Evolutionary conservation across 2,113 vertebrate species (phyloP), one percentile per base, ranked within the genome.

Genomic region (Rafetus swinhoei): DNA sequence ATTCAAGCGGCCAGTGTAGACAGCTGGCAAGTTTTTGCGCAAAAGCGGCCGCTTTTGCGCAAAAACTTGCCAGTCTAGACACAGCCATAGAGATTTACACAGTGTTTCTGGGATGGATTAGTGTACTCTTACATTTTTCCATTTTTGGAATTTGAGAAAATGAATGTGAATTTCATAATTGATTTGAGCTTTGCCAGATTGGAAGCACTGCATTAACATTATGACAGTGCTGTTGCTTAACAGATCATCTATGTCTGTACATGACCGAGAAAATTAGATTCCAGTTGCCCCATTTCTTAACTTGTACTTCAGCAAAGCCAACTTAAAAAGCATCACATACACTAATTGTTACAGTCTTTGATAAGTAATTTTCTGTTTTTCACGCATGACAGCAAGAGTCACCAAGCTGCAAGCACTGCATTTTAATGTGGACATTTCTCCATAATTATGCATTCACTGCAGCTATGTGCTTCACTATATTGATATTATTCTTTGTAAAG

Each of bases 291-390:
- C 8, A 69, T 69, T n/a, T 69, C 32, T 35, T 82, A 74, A 19
- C 6, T 4, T 0, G 0, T 0, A 0, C 22, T 81, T 93, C 13
- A 1, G n/a, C 19, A 82, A 32, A 69, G 52, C 5, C 62, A 59
- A 21, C 77, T 86, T 6, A 82, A 60, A 91, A 90, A 82, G 12
- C 45, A 21, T 76, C 12, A 77, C 74, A 25, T 72, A 69, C 32
- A n/a, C 11, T 45, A 77, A 77, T 9, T 32, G 39, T 60, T 53
- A 1, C 55, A 3, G 11, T 93, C 56, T 93, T 93, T 45, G 18
- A 13, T 72, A 29, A 6, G 25, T 29, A 59, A 10, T 45, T 92
- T 69, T 79, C 50, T 1, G 2, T 1, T 35, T 81, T 87, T 57
- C 21, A 65, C 7, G 16, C 13, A 3, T 6, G 35, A 35, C 35